Evolutionary conservation across 2,888 invertebrate species (phyloP).

Genomic region (Rutpela maculata): DNA sequence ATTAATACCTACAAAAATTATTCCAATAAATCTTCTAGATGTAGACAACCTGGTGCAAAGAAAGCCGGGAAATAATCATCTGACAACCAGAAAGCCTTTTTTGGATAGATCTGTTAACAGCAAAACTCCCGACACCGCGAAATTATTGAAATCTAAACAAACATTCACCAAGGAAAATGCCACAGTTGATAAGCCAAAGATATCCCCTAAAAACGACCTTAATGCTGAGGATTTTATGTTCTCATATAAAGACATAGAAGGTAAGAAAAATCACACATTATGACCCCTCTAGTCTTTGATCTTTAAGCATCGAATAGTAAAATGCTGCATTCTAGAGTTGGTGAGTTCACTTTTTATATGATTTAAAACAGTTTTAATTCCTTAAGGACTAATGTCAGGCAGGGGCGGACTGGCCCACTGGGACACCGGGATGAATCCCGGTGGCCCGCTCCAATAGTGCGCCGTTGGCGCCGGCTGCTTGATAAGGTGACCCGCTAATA

Average conservation of each 20-base stretch:
- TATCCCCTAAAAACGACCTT: conserved; percentile 48
- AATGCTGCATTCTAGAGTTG: too few relatives aligned
- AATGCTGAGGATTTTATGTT: conserved; percentile 55
- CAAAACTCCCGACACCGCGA: conserved; percentile 51
- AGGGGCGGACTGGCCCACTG: too few relatives aligned
- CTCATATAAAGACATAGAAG: conserved; percentile 54
- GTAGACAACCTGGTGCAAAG: conserved; percentile 52
- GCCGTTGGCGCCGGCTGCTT: too few relatives aligned
- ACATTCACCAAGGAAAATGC: conserved; percentile 30
- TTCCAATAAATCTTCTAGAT: conserved; percentile 48
- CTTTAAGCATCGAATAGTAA: neutral
- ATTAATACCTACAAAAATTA: neutral
- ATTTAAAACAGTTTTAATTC: too few relatives aligned
- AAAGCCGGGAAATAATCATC: conserved; percentile 54
- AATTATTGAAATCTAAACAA: conserved; percentile 42
- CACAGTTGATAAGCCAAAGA: conserved; percentile 31
- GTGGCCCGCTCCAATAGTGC: too few relatives aligned
- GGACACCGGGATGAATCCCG: too few relatives aligned
- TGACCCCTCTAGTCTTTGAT: neutral
- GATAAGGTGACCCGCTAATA: too few relatives aligned
- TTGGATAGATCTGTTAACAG: conserved; percentile 61
- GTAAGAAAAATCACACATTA: conserved; percentile 28
- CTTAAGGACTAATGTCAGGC: too few relatives aligned
- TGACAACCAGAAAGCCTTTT: conserved; percentile 60
- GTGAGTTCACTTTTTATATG: too few relatives aligned